A percentile compares a stretch with the other conserved stretches of the same genome.
These are phyloP conservation scores for Syritta pipiens DNA, from an alignment of 2,888 invertebrate genomes.

Conservation along the genomic window DNA sequence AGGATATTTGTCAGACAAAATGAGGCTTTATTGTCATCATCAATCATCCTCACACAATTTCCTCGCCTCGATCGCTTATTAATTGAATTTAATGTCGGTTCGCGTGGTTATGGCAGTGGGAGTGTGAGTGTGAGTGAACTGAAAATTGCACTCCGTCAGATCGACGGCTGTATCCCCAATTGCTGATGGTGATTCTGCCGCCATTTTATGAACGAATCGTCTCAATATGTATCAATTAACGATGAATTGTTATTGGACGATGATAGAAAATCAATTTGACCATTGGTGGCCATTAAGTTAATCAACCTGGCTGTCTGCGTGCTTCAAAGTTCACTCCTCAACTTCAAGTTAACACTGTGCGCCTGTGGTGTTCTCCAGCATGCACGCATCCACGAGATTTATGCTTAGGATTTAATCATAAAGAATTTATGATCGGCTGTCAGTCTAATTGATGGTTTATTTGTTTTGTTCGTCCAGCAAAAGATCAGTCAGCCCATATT, in stretches of 20 bases:
- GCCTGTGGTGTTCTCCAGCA: neutral
- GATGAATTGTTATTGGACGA: constrained; percentile 22
- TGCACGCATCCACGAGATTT: constrained; percentile 27
- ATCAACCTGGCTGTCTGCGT: constrained; percentile 37
- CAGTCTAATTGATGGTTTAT: constrained; percentile 65
- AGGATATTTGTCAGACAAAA: constrained; percentile 73
- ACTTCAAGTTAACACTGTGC: neutral
- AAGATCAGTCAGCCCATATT: constrained; percentile 28
- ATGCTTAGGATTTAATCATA: constrained; percentile 55
- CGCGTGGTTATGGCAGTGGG: constrained; percentile 2
- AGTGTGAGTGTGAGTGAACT: constrained; percentile 1
- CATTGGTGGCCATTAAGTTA: constrained; percentile 25
- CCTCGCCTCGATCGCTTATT: constrained; percentile 54
- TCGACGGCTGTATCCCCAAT: neutral
- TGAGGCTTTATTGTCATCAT: constrained; percentile 66
- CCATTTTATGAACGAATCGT: constrained; percentile 6
- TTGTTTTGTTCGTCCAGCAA: constrained; percentile 34
- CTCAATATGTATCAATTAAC: constrained; percentile 18
- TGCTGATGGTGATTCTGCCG: constrained; percentile 9
- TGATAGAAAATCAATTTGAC: constrained; percentile 14
- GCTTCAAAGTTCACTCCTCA: neutral
- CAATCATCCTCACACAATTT: constrained; percentile 61
- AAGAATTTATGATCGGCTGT: constrained; percentile 62
- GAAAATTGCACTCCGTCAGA: constrained; percentile 50
- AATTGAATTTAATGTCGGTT: constrained; percentile 61